A percentile compares a stretch with the other conserved stretches of the same genome.
phyloP scores from a whole-genome alignment of 1,140 invertebrate species.

The Bombus fervidus region DNA sequence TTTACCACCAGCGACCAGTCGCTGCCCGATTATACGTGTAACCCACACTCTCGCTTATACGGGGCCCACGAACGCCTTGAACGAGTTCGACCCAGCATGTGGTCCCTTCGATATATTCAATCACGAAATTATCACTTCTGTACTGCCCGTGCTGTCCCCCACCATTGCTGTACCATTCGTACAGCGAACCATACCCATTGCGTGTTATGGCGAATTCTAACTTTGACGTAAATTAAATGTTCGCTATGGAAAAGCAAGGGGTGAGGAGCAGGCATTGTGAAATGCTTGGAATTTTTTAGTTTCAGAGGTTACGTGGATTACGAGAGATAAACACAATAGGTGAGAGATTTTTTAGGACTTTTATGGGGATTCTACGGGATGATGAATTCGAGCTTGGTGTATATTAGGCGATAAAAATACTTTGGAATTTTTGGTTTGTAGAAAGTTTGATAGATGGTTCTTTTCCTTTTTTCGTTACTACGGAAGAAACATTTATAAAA shows the following conservation, averaged over 20 bases:
- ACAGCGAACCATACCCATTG: conserved; percentile 41
- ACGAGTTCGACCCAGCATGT: conserved; percentile 78
- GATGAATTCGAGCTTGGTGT: not conserved
- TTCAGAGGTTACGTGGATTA: not conserved
- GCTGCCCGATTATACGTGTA: conserved; percentile 55
- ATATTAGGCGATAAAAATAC: no score
- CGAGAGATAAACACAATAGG: no score
- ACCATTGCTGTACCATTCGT: conserved; percentile 51
- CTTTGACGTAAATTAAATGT: not conserved
- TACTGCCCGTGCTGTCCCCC: conserved; percentile 62
- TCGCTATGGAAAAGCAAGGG: not conserved
- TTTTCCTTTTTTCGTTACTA: no score
- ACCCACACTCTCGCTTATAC: conserved; percentile 38
- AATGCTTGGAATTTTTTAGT: not conserved
- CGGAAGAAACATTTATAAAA: no score
- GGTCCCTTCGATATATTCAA: conserved; percentile 81
- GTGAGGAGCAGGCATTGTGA: not conserved
- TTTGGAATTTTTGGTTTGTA: no score
- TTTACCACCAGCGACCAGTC: conserved; percentile 72
- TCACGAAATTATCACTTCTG: conserved; percentile 82
- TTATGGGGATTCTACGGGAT: not conserved
- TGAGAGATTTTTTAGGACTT: not conserved
- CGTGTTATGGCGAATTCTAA: not conserved
- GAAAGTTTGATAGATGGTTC: no score
- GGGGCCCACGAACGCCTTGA: conserved; percentile 68